phyloP scores from a whole-genome alignment of 2,113 vertebrate genomes.

The Leucosticte australis region DNA sequence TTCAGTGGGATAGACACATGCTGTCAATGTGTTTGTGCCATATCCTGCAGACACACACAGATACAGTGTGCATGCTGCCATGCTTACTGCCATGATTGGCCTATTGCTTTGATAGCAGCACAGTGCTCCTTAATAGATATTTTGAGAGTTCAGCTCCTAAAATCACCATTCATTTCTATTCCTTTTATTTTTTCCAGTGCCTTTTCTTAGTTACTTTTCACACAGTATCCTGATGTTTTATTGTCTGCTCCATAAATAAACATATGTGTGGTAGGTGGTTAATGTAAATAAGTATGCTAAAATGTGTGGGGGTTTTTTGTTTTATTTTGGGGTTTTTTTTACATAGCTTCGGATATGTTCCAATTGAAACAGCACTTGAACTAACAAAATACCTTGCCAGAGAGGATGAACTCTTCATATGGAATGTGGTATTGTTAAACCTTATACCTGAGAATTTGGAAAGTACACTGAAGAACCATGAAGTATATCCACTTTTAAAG shows the following conservation, averaged over 20 bases:
- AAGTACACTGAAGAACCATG: slow-evolving; percentile 58
- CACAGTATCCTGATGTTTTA: neutral
- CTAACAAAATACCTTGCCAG: slow-evolving; percentile 78
- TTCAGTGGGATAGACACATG: neutral
- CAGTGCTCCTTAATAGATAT: neutral
- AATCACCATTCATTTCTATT: neutral
- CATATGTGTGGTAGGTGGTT: neutral
- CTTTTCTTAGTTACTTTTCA: neutral
- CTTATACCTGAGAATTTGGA: slow-evolving; percentile 40
- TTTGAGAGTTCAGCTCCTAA: neutral
- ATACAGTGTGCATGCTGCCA: neutral
- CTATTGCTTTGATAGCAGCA: neutral
- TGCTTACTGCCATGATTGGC: neutral
- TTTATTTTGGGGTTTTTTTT: neutral
- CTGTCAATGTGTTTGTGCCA: neutral
- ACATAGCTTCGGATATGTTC: slow-evolving; percentile 69
- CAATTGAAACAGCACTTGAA: slow-evolving; percentile 74
- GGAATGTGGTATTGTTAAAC: slow-evolving; percentile 65
- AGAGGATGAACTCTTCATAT: slow-evolving; percentile 76
- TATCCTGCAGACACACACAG: neutral
- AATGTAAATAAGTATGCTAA: neutral
- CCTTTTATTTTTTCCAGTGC: neutral
- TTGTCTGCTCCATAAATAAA: neutral
- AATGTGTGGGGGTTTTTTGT: neutral
- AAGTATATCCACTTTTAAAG: slow-evolving; percentile 76